A percentile compares a stretch with the other conserved stretches of the same genome.
phyloP scores from a whole-genome alignment of 2,113 vertebrate species.

The Platysteira castanea region DNA sequence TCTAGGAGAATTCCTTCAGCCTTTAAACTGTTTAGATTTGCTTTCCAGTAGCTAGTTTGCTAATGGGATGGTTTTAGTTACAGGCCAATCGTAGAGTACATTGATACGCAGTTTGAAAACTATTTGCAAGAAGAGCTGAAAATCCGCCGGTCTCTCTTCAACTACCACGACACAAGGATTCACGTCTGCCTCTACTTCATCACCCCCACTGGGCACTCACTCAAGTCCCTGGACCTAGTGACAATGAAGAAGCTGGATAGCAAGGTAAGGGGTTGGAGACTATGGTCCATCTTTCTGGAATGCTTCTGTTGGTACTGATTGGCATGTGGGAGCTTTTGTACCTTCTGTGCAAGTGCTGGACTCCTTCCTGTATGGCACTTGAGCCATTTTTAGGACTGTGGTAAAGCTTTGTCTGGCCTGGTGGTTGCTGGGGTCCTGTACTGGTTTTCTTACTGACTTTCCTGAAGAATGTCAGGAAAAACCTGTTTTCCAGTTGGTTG shows the following conservation, averaged over 20 bases:
- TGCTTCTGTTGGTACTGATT: neutral
- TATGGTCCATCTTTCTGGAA: neutral
- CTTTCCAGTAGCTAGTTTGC: slow-evolving; percentile 27
- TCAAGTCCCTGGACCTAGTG: slow-evolving; percentile 94
- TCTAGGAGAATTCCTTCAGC: neutral
- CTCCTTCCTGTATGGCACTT: neutral
- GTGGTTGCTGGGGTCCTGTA: neutral
- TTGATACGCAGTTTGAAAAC: slow-evolving; percentile 97
- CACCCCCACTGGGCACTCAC: slow-evolving; percentile 92
- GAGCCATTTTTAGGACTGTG: neutral
- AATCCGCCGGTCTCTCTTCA: slow-evolving; percentile 95
- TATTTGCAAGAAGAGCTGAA: slow-evolving; percentile 98
- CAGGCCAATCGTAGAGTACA: slow-evolving; percentile 98
- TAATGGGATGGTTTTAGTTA: slow-evolving; percentile 84
- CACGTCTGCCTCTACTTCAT: slow-evolving; percentile 99
- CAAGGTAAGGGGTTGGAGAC: slow-evolving; percentile 77
- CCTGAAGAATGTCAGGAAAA: neutral
- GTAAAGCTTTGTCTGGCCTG: neutral
- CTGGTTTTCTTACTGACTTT: neutral
- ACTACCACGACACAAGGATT: slow-evolving; percentile 95
- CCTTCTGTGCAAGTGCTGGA: neutral
- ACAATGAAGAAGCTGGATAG: slow-evolving; percentile 99
- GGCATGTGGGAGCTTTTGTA: neutral
- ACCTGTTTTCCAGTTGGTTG: neutral
- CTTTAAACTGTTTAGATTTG: neutral